phyloP scores from a whole-genome alignment of 1,140 invertebrate genomes.

The Acromyrmex charruanus region DNA sequence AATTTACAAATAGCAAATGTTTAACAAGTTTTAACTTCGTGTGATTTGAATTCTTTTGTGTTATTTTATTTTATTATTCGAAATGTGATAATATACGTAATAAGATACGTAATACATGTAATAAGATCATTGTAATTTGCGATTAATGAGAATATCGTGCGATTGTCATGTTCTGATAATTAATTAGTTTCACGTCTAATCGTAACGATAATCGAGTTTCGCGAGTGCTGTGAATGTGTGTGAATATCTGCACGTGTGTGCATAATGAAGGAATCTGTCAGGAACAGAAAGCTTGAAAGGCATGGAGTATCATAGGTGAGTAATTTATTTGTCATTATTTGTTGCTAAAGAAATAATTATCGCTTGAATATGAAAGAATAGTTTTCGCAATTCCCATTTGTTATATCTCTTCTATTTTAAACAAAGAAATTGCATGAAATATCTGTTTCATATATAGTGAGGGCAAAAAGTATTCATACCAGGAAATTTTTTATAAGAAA shows the following conservation, averaged over 20 bases:
- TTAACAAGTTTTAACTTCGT: not conserved
- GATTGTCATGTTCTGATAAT: not conserved
- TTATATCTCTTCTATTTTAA: not conserved
- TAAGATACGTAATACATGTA: not conserved
- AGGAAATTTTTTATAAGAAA: no score
- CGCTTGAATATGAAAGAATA: not conserved
- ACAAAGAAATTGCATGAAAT: not conserved
- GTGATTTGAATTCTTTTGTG: not conserved
- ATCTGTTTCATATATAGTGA: not conserved
- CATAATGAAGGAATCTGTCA: not conserved
- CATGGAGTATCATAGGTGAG: not conserved
- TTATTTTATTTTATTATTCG: not conserved
- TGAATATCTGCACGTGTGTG: not conserved
- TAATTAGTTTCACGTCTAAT: not conserved
- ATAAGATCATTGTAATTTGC: not conserved
- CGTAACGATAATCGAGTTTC: not conserved
- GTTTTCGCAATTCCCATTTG: not conserved
- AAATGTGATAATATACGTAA: no score
- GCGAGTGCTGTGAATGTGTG: not conserved
- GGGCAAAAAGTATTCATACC: no score
- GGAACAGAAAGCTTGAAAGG: not conserved
- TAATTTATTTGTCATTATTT: conserved; percentile 1
- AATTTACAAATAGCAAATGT: not conserved
- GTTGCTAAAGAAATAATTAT: not conserved
- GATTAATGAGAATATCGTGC: not conserved